Evolutionary conservation across 2,113 vertebrate species (phyloP).

Genomic region (Indicator indicator): DNA sequence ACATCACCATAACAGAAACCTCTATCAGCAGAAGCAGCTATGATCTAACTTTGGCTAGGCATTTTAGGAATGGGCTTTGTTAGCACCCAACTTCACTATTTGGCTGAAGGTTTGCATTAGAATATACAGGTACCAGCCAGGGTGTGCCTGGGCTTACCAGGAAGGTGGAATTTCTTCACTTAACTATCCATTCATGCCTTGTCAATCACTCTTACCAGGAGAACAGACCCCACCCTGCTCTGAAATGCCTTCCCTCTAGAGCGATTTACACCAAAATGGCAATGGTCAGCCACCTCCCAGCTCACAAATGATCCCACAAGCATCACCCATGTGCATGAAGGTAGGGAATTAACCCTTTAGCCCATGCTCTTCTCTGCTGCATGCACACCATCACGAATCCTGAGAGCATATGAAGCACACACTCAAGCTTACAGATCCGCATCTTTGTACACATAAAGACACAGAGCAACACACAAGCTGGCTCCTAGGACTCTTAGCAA

Average conservation of each 20-base stretch:
- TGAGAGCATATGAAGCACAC: fast-evolving
- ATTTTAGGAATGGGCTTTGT: conserved; percentile 15
- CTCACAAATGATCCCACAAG: conserved; percentile 15
- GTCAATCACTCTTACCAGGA: conserved; percentile 54
- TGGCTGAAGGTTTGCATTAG: conserved; percentile 24
- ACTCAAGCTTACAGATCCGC: not conserved
- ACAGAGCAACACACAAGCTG: not conserved
- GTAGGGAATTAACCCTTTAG: not conserved
- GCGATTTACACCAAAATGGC: conserved; percentile 63
- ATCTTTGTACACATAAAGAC: fast-evolving
- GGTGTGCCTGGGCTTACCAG: conserved; percentile 30
- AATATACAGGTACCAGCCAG: not conserved
- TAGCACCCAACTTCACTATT: conserved; percentile 6
- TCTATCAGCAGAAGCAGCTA: not conserved
- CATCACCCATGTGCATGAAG: not conserved
- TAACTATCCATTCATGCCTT: conserved; percentile 61
- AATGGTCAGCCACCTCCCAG: conserved; percentile 27
- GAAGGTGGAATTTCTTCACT: conserved; percentile 56
- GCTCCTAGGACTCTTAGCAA: not conserved
- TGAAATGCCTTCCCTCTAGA: conserved; percentile 54
- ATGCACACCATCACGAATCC: not conserved
- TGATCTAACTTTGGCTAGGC: not conserved
- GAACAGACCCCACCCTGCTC: conserved; percentile 23
- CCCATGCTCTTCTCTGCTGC: not conserved
- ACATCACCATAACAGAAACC: not conserved